These are phyloP conservation scores for Tetragonisca angustula DNA, from an alignment of 2,888 invertebrate species.

Conservation along the genomic window DNA sequence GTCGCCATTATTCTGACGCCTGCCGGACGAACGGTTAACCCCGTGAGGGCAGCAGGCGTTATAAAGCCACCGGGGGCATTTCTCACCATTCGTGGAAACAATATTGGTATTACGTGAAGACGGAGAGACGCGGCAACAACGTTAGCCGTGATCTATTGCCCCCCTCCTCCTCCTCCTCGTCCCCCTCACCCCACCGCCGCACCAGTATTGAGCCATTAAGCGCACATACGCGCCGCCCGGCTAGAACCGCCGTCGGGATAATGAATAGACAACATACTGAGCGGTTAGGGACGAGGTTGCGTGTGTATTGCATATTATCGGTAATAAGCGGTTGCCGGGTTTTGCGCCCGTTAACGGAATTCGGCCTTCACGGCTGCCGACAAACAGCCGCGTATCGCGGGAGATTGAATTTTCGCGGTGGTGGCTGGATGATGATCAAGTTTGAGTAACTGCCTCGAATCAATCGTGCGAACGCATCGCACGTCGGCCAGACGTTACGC, in stretches of 20 bases:
- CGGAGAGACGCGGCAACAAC: slow-evolving; percentile 35
- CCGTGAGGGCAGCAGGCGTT: slow-evolving; percentile 61
- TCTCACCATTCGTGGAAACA: slow-evolving; percentile 71
- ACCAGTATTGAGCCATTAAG: slow-evolving; percentile 68
- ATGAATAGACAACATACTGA: slow-evolving; percentile 64
- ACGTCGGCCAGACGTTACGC: not conserved
- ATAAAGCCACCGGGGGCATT: slow-evolving; percentile 62
- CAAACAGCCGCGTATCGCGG: slow-evolving; percentile 13
- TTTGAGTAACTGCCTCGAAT: slow-evolving; percentile 18
- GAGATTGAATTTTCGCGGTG: slow-evolving; percentile 27
- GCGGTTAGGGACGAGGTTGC: slow-evolving; percentile 46
- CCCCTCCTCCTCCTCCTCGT: slow-evolving; percentile 17
- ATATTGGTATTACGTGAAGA: slow-evolving; percentile 64
- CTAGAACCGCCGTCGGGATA: slow-evolving; percentile 49
- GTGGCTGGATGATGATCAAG: slow-evolving; percentile 6
- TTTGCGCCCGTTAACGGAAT: slow-evolving; percentile 48
- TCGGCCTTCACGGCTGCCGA: slow-evolving; percentile 25
- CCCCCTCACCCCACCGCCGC: slow-evolving; percentile 22
- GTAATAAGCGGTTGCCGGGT: slow-evolving; percentile 52
- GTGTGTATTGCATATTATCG: slow-evolving; percentile 60
- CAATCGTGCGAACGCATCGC: not conserved
- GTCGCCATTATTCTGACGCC: slow-evolving; percentile 70
- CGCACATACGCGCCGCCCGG: slow-evolving; percentile 39
- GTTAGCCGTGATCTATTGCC: slow-evolving; percentile 64
- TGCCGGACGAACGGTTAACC: slow-evolving; percentile 65